Base-by-base conservation (phyloP, 2,888 invertebrate genomes). In the Drosophila formosana region DNA sequence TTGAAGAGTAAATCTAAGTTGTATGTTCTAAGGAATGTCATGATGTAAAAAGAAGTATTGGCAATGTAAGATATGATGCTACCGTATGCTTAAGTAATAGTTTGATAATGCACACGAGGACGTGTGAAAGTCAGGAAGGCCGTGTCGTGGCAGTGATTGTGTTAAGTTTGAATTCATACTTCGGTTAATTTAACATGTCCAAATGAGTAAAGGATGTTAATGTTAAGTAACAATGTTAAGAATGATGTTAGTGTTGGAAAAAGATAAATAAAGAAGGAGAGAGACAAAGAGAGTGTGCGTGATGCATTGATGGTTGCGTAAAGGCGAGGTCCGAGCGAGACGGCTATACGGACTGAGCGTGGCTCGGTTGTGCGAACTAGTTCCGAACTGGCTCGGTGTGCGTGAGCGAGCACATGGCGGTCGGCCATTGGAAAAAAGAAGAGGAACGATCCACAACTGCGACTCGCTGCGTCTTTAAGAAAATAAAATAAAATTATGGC, bases 321-420 rank as follows among this genome's bases (percentile, higher is more conserved):
- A 43, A 43, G 18, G 8, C 43, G 43, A 43, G 43, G 43, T 43
- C 18, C 43, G 43, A 43, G 43, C 43, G 43, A 8, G 23, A 43
- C n/a, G 23, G 43, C 43, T 43, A 43, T 43, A 43, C n/a, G 43
- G 43, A 18, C 43, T 43, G 43, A 43, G 18, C 43, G 23, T 43
- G 43, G 23, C 23, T 6, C 43, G 39, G 11, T 9, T 9, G 32
- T 32, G 18, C 18, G 18, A 18, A 18, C 18, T 18, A 18, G 18
- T 18, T 18, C 18, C 18, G 18, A 18, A 18, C 18, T 18, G 18
- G 18, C 18, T 18, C 18, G 18, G 18, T 1, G 18, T 18, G 18
- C 18, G 18, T 18, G 18, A 18, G 18, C 18, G 18, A 18, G 18
- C 18, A 18, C 18, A 18, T 18, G 18, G 18, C 18, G 18, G 18